Evolutionary conservation across 2,888 invertebrate genomes (phyloP).

Genomic region (Leucoma salicis): DNA sequence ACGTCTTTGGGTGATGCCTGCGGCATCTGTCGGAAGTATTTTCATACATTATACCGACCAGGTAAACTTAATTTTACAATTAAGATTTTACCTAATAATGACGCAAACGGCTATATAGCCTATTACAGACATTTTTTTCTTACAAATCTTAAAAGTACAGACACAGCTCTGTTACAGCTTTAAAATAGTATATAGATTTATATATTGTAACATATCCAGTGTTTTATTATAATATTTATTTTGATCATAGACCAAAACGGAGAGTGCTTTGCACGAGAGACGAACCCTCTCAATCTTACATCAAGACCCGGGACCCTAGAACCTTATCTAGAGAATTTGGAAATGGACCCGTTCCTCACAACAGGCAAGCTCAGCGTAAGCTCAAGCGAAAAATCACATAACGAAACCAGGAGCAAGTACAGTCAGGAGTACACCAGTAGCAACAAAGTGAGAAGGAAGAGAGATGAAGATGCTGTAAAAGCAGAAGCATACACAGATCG

Average conservation of each 20-base stretch:
- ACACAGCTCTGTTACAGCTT: too few relatives aligned
- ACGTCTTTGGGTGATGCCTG: too few relatives aligned
- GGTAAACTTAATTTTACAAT: too few relatives aligned
- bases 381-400: slow-evolving; percentile 58
- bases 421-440: slow-evolving; percentile 49
- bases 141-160: too few relatives aligned
- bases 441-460: slow-evolving; percentile 79
- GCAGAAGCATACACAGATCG: slow-evolving; percentile 86
- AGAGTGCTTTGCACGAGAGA: slow-evolving; percentile 84
- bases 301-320: slow-evolving; percentile 69
- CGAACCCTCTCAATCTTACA: slow-evolving; percentile 85
- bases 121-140: too few relatives aligned
- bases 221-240: not conserved
- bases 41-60: too few relatives aligned
- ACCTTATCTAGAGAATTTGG: slow-evolving; percentile 74
- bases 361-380: slow-evolving; percentile 61
- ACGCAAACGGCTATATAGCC: too few relatives aligned
- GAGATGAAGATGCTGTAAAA: slow-evolving; percentile 87
- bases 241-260: slow-evolving; percentile 80
- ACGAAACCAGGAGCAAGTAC: slow-evolving; percentile 50
- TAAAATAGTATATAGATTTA: too few relatives aligned
- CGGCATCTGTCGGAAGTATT: too few relatives aligned
- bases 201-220: too few relatives aligned
- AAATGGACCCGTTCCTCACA: slow-evolving; percentile 65
- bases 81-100: too few relatives aligned